Evolutionary conservation across 2,113 vertebrate species (phyloP).

Genomic region (Apodemus speciosus): DNA sequence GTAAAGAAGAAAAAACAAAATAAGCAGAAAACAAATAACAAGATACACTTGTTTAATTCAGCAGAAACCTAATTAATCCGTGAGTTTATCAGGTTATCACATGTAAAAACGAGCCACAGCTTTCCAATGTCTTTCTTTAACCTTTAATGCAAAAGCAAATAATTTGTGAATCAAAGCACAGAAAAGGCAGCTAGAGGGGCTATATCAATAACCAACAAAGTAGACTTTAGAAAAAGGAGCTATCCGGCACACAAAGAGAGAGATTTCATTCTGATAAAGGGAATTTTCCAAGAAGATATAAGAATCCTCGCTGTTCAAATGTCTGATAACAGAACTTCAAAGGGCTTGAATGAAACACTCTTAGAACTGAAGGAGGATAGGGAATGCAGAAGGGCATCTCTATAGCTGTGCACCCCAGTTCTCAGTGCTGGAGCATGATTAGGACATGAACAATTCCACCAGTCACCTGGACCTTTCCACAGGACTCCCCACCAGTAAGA

Average conservation of each 20-base stretch:
- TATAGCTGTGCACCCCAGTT: neutral
- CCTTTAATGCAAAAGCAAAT: constrained; percentile 10
- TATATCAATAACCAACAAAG: neutral
- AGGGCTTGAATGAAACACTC: neutral
- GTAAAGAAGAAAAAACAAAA: neutral
- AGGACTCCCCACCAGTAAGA: neutral
- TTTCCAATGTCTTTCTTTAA: neutral
- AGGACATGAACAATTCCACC: neutral
- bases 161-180: constrained; percentile 42
- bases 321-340: constrained; percentile 17
- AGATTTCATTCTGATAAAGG: neutral
- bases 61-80: neutral
- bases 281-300: neutral
- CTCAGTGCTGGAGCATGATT: neutral
- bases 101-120: neutral
- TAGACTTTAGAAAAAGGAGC: neutral
- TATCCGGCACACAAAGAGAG: neutral
- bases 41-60: neutral
- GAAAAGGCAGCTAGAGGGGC: constrained; percentile 1
- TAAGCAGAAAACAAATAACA: constrained; percentile 29
- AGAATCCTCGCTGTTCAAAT: neutral
- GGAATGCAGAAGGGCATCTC: neutral
- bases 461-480: neutral
- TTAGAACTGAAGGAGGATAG: neutral
- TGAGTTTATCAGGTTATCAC: constrained; percentile 9